Conservation (phyloP, 2,888 invertebrate genomes). For the Parasteatoda lunata region DNA sequence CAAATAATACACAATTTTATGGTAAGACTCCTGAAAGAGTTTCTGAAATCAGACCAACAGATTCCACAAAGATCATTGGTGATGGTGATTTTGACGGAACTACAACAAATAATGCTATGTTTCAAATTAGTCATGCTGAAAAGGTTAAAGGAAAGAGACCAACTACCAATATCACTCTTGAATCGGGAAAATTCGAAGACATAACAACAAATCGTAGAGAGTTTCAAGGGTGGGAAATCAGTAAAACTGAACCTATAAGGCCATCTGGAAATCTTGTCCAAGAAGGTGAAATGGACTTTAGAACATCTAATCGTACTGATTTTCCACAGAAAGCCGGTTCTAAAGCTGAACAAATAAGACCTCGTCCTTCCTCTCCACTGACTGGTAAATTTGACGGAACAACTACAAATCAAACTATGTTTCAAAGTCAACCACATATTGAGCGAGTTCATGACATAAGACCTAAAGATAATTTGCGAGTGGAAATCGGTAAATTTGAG, state of each 20-base stretch:
- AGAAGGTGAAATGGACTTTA: slow-evolving; percentile 67
- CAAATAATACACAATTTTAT: slow-evolving; percentile 23
- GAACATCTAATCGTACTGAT: slow-evolving; percentile 34
- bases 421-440: slow-evolving; percentile 3
- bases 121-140: slow-evolving; percentile 23
- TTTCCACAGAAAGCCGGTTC: slow-evolving; percentile 22
- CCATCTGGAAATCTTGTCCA: slow-evolving; percentile 64
- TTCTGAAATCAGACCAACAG: slow-evolving; percentile 19
- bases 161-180: slow-evolving; percentile 42
- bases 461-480: slow-evolving; percentile 22
- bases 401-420: slow-evolving; percentile 56
- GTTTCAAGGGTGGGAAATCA: slow-evolving; percentile 60
- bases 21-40: slow-evolving; percentile 15
- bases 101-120: slow-evolving; percentile 62
- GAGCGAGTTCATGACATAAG: slow-evolving; percentile 21
- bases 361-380: slow-evolving; percentile 17
- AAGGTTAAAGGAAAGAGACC: slow-evolving; percentile 53
- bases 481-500: slow-evolving; percentile 17
- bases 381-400: slow-evolving; percentile 50
- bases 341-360: slow-evolving; percentile 15
- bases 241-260: slow-evolving; percentile 43
- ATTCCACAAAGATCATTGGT: slow-evolving; percentile 6
- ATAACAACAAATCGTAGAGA: slow-evolving; percentile 53
- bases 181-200: slow-evolving; percentile 45
- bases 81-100: slow-evolving; percentile 56